Evolutionary conservation across 2,113 vertebrate genomes (phyloP).

Genomic region (Chelonoidis abingdonii): DNA sequence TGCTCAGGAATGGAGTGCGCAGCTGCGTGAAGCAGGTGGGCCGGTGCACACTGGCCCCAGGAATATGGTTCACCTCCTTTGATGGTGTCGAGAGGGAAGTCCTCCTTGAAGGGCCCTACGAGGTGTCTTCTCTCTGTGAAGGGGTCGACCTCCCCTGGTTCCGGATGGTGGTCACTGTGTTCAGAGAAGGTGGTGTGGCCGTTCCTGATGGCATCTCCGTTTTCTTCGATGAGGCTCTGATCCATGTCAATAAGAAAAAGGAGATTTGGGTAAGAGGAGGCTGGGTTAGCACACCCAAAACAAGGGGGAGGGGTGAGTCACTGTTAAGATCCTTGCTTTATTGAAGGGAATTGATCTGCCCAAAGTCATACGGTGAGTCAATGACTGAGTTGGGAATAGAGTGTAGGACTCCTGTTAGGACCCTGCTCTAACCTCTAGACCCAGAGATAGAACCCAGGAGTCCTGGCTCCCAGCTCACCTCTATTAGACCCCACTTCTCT

Average conservation of each 20-base stretch:
- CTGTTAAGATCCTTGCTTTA: background rate
- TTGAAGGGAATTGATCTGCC: background rate
- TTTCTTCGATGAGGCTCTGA: background rate
- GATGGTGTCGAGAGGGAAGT: background rate
- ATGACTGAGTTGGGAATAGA: background rate
- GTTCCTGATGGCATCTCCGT: background rate
- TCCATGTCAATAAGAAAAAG: background rate
- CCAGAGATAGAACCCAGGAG: background rate
- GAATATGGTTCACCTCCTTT: background rate
- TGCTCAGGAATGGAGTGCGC: slow-evolving; percentile 21
- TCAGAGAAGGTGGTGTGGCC: background rate
- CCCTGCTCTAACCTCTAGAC: background rate
- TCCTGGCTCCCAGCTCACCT: background rate
- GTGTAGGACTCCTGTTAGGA: background rate
- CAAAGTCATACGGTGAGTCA: background rate
- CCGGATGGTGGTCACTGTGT: background rate
- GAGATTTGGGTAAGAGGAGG: slow-evolving; percentile 40
- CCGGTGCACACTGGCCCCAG: background rate
- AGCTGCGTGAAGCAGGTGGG: slow-evolving; percentile 23
- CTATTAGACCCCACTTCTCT: background rate
- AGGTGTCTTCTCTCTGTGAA: background rate
- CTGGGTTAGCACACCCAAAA: background rate
- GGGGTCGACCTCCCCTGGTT: background rate
- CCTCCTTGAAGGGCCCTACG: background rate
- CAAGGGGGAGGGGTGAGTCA: background rate